A percentile compares a stretch with the other conserved stretches of the same genome.
These are phyloP conservation scores for Eubasilissa regina DNA, from an alignment of 1,140 invertebrate genomes.

Conservation along the genomic window DNA sequence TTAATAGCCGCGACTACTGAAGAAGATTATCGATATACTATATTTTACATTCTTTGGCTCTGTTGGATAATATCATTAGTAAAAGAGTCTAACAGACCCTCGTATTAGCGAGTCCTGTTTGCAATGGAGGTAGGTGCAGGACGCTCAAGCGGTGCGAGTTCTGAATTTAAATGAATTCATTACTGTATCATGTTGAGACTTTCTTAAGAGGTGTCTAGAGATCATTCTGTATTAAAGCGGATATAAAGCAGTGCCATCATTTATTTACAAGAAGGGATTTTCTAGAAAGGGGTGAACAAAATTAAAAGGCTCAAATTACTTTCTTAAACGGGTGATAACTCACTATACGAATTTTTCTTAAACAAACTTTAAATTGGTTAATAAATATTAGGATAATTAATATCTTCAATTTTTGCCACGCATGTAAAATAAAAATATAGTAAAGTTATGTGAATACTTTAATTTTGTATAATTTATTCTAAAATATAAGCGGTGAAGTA, in stretches of 20 bases:
- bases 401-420: neutral
- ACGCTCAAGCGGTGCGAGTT: neutral
- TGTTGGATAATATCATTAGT: too few relatives aligned
- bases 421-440: too few relatives aligned
- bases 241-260: slow-evolving; percentile 17
- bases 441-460: too few relatives aligned
- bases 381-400: neutral
- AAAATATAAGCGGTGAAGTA: too few relatives aligned
- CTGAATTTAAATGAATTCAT: slow-evolving; percentile 41
- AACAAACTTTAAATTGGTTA: neutral
- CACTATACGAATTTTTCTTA: neutral
- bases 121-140: too few relatives aligned
- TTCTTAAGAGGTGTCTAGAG: slow-evolving; percentile 36
- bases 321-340: neutral
- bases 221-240: slow-evolving; percentile 19
- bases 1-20: too few relatives aligned
- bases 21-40: too few relatives aligned
- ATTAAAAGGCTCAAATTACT: neutral
- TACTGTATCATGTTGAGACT: slow-evolving; percentile 6
- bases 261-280: slow-evolving; percentile 13
- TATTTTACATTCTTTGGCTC: too few relatives aligned
- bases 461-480: too few relatives aligned
- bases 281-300: slow-evolving; percentile 5
- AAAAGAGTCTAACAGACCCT: too few relatives aligned
- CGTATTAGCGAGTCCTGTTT: too few relatives aligned